phyloP scores from a whole-genome alignment of 64 coral and sea anemone species.

The Platygyra sinensis region DNA sequence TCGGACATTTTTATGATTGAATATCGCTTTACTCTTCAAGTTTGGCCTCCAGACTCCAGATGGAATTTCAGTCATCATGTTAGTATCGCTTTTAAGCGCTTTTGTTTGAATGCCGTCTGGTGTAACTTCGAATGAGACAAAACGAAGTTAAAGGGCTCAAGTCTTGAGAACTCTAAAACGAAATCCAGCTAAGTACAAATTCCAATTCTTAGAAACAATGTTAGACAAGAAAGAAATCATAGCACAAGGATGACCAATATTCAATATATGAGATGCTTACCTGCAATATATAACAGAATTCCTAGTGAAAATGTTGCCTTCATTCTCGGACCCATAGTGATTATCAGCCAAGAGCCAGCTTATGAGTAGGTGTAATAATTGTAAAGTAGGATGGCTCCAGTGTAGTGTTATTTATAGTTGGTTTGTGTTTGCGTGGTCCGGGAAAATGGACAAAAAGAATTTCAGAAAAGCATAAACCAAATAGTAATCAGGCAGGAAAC shows the following conservation, averaged over 20 bases:
- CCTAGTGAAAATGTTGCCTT: not conserved
- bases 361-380: not conserved
- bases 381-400: not conserved
- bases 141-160: no score
- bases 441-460: not conserved
- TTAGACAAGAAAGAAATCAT: not conserved
- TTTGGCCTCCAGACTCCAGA: no score
- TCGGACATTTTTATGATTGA: no score
- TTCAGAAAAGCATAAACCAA: not conserved
- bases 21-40: no score
- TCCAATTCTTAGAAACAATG: no score
- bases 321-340: not conserved
- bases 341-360: not conserved
- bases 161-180: no score
- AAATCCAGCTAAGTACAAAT: no score
- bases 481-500: not conserved
- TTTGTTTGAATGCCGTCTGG: no score
- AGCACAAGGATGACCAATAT: not conserved
- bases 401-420: not conserved
- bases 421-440: not conserved
- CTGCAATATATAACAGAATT: not conserved
- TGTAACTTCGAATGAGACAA: no score
- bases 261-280: not conserved
- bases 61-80: no score
- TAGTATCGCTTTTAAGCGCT: no score